phyloP scores from a whole-genome alignment of 2,797 vertebrate genomes.

The Zonotrichia albicollis region DNA sequence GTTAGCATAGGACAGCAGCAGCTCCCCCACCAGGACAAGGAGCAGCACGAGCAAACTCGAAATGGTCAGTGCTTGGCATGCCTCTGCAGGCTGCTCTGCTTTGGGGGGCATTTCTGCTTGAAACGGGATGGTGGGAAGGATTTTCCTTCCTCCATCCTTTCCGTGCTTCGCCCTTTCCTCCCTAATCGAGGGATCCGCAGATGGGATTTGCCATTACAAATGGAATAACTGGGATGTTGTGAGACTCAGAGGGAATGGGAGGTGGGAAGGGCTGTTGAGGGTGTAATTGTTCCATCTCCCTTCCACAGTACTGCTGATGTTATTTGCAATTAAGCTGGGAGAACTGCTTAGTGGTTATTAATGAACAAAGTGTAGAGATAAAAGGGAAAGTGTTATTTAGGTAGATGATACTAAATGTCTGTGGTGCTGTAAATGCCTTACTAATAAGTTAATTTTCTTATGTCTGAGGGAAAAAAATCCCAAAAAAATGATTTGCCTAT shows the following conservation, averaged over 20 bases:
- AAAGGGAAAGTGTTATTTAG: background rate
- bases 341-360: background rate
- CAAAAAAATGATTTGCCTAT: background rate
- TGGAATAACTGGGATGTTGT: background rate
- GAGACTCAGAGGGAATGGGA: background rate
- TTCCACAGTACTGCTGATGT: background rate
- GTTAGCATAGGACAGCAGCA: constrained; percentile 86
- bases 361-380: background rate
- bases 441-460: background rate
- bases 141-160: no score
- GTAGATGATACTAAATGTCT: background rate
- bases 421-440: background rate
- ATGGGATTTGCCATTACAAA: background rate
- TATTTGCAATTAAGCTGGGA: background rate
- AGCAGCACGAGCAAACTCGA: constrained; percentile 87
- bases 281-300: background rate
- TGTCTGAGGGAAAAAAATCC: background rate
- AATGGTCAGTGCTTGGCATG: constrained; percentile 79
- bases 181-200: fast-evolving
- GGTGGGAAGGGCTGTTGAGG: background rate
- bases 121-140: background rate
- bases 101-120: background rate
- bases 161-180: fast-evolving
- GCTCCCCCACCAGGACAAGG: constrained; percentile 86
- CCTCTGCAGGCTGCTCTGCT: background rate